Percentiles rank a stretch among this genome's conserved stretches.
Conservation (phyloP, 2,888 invertebrate genomes). For the Chrysolina haemoptera region DNA sequence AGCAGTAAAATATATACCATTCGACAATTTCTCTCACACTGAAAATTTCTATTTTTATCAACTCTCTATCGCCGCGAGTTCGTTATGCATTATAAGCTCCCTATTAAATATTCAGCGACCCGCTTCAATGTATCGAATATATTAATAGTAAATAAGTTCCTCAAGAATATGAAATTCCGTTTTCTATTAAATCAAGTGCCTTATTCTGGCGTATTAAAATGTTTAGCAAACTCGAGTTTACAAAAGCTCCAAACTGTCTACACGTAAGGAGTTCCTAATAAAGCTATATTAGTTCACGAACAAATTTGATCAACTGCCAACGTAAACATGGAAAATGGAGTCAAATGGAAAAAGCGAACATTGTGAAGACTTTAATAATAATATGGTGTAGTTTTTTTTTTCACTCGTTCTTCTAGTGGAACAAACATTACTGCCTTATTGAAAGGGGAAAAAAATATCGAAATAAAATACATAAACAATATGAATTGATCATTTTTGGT, state of each 20-base stretch:
- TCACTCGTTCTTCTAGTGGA: not conserved
- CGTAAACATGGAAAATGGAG: constrained; percentile 8
- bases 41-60: not conserved
- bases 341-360: not conserved
- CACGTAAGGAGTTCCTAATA: not conserved
- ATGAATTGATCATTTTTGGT: too few species aligned
- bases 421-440: too few species aligned
- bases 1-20: too few species aligned
- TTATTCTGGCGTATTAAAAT: constrained; percentile 10
- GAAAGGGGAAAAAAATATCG: too few species aligned
- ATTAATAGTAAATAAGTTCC: not conserved
- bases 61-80: not conserved
- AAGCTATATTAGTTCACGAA: constrained; percentile 17
- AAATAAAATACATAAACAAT: too few species aligned
- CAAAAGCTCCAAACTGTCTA: constrained; percentile 10
- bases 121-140: not conserved
- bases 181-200: constrained; percentile 13
- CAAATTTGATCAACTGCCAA: constrained; percentile 23
- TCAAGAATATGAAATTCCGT: constrained; percentile 1
- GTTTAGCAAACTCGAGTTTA: not conserved
- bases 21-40: not conserved
- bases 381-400: constrained; percentile 2
- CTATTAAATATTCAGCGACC: not conserved
- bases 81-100: not conserved
- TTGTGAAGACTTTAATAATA: not conserved